phyloP scores from a whole-genome alignment of 2,888 invertebrate genomes.

The Eupithecia tripunctaria region DNA sequence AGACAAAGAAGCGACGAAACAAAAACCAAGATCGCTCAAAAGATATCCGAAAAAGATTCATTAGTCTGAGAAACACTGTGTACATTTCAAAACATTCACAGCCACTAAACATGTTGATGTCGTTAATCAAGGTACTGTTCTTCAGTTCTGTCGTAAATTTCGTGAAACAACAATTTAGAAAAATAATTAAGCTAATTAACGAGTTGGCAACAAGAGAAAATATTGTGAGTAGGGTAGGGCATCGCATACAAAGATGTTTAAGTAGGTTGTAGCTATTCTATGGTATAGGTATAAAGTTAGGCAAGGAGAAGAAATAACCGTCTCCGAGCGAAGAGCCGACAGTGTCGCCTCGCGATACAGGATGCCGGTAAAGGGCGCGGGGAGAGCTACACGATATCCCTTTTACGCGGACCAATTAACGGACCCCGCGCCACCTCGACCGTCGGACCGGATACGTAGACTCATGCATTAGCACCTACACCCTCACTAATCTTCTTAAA shows the following conservation, averaged over 20 bases:
- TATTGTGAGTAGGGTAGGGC: not conserved
- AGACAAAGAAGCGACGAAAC: constrained; percentile 15
- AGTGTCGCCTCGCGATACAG: constrained; percentile 63
- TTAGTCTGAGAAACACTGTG: constrained; percentile 24
- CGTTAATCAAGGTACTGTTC: constrained; percentile 29
- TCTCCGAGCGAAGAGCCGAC: constrained; percentile 42
- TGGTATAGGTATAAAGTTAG: not conserved
- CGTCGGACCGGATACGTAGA: constrained; percentile 78
- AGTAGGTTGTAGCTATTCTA: not conserved
- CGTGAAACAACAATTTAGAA: constrained; percentile 13
- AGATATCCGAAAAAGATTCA: constrained; percentile 36
- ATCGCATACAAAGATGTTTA: not conserved
- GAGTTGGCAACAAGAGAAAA: constrained; percentile 3
- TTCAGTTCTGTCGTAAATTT: constrained; percentile 2
- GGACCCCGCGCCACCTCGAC: constrained; percentile 61
- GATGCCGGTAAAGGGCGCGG: constrained; percentile 67
- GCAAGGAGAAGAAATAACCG: constrained; percentile 12
- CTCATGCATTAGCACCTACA: constrained; percentile 81
- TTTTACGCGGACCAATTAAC: constrained; percentile 84
- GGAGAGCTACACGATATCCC: constrained; percentile 81
- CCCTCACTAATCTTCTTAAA: constrained; percentile 79
- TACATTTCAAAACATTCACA: constrained; percentile 37
- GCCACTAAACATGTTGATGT: constrained; percentile 19
- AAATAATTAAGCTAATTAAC: constrained; percentile 3
- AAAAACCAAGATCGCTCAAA: constrained; percentile 31